Conservation (phyloP, 2,113 vertebrate genomes). For the Hucho hucho region DNA sequence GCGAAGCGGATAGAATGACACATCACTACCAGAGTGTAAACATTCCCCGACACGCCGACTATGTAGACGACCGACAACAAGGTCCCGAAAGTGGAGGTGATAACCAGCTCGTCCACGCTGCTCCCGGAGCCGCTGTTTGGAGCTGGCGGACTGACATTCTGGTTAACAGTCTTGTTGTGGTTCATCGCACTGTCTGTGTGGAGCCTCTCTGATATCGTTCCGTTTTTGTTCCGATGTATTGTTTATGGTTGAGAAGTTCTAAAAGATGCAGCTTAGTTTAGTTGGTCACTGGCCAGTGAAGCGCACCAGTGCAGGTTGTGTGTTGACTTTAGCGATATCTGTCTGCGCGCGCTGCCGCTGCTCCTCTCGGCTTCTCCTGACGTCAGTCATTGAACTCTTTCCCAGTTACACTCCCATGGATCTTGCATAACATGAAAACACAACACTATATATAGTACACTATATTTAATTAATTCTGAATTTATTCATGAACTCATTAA, state of each 20-base stretch:
- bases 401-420: not conserved
- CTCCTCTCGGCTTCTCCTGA: constrained; percentile 53
- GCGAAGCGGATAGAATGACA: constrained; percentile 85
- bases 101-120: constrained; percentile 73
- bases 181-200: constrained; percentile 52
- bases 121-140: constrained; percentile 43
- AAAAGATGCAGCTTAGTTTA: constrained; percentile 10
- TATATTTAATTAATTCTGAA: too few relatives aligned
- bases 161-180: constrained; percentile 50
- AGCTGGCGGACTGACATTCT: constrained; percentile 44
- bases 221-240: not conserved
- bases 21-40: constrained; percentile 91
- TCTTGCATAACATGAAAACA: too few relatives aligned
- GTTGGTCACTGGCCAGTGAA: not conserved
- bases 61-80: constrained; percentile 85
- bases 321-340: constrained; percentile 5
- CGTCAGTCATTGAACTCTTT: constrained; percentile 58
- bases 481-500: too few relatives aligned
- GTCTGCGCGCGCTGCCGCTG: constrained; percentile 34
- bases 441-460: too few relatives aligned
- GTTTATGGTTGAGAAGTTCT: constrained; percentile 41
- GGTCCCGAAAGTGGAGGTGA: constrained; percentile 85
- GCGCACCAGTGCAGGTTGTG: constrained; percentile 41
- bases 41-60: constrained; percentile 84
- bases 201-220: not conserved